phyloP scores from a whole-genome alignment of 2,113 vertebrate species.

The Aythya baeri region DNA sequence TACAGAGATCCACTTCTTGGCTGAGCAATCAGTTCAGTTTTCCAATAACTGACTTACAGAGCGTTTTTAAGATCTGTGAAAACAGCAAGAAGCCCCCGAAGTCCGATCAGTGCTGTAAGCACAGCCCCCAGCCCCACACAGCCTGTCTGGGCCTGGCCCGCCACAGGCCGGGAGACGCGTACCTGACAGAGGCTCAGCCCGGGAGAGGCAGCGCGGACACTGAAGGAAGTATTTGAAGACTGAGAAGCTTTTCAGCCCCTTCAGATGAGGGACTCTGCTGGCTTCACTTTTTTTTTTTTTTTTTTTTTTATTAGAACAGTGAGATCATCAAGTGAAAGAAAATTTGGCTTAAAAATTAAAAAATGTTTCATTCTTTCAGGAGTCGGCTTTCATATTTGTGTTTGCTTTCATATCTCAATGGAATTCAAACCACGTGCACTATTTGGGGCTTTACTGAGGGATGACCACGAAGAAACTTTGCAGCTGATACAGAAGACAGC shows the following conservation, averaged over 20 bases:
- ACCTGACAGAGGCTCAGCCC: neutral
- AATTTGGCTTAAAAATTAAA: neutral
- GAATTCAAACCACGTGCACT: neutral
- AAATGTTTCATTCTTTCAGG: slow-evolving; percentile 7
- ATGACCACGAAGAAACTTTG: slow-evolving; percentile 56
- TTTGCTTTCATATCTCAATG: slow-evolving; percentile 34
- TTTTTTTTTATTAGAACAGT: neutral
- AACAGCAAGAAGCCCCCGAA: neutral
- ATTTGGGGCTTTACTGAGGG: slow-evolving; percentile 27
- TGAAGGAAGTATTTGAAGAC: neutral
- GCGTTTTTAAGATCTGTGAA: neutral
- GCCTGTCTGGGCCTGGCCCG: neutral
- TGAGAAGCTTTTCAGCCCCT: neutral
- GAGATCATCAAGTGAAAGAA: neutral
- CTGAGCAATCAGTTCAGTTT: neutral
- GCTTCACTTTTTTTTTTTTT: neutral
- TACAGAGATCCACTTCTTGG: neutral
- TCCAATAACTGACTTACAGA: neutral
- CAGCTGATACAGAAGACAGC: slow-evolving; percentile 54
- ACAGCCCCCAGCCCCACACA: neutral
- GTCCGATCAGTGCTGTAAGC: neutral
- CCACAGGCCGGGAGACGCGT: neutral
- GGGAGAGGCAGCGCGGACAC: neutral
- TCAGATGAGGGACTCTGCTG: neutral
- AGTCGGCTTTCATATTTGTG: slow-evolving; percentile 27